Conservation (phyloP, 2,888 invertebrate species). For the Apoderus coryli region DNA sequence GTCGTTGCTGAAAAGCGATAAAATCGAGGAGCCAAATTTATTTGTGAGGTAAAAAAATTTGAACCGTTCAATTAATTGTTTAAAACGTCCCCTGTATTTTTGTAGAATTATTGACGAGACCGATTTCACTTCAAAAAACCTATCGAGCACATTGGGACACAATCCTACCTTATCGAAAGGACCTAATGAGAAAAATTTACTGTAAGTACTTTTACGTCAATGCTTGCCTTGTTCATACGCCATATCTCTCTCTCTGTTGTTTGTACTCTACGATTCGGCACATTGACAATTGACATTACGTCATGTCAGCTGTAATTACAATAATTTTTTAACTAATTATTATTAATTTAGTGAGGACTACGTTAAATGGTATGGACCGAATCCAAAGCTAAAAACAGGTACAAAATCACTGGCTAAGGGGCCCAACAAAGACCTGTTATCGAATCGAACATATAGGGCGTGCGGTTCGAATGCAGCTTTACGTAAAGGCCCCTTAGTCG, state of each 20-base stretch:
- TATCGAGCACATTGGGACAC: conserved; percentile 47
- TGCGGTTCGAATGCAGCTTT: conserved; percentile 51
- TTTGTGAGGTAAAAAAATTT: conserved; percentile 21
- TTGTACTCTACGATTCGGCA: too few relatives aligned
- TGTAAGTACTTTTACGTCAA: conserved; percentile 50
- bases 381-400: conserved; percentile 44
- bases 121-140: conserved; percentile 39
- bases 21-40: conserved; percentile 21
- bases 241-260: too few relatives aligned
- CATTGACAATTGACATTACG: too few relatives aligned
- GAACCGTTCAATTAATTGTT: too few relatives aligned
- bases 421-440: conserved; percentile 31
- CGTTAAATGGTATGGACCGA: conserved; percentile 70
- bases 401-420: conserved; percentile 38
- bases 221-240: too few relatives aligned
- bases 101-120: conserved; percentile 25
- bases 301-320: too few relatives aligned
- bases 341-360: conserved; percentile 51
- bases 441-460: conserved; percentile 35
- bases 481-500: conserved; percentile 56
- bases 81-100: too few relatives aligned
- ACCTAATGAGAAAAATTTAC: conserved; percentile 57
- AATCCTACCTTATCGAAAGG: conserved; percentile 61
- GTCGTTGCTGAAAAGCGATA: conserved; percentile 28
- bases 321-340: too few relatives aligned